Conservation (phyloP, 2,888 invertebrate species). For the Zaprionus lineosus region DNA sequence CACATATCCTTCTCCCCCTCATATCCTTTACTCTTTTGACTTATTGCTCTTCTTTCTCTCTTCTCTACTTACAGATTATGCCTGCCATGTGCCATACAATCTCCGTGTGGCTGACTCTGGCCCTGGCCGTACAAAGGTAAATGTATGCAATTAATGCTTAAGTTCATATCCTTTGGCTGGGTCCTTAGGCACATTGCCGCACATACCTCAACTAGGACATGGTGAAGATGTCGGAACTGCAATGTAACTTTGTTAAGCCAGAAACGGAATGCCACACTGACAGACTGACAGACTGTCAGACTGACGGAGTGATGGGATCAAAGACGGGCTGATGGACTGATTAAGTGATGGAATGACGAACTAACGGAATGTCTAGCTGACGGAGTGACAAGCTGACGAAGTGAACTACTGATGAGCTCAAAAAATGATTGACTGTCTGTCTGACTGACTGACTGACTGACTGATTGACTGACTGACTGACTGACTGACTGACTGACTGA, state of each 20-base stretch:
- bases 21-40: no score
- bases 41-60: slow-evolving; percentile 5
- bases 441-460: slow-evolving; percentile 15
- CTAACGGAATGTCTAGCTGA: no score
- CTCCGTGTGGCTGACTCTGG: slow-evolving; percentile 95
- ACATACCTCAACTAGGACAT: not conserved
- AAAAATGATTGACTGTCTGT: slow-evolving; percentile 11
- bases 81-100: slow-evolving; percentile 96
- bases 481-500: no score
- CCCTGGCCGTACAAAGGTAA: slow-evolving; percentile 92
- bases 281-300: not conserved
- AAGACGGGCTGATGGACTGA: no score
- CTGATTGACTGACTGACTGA: not conserved
- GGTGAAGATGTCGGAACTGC: not conserved
- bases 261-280: not conserved
- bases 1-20: no score
- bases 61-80: slow-evolving; percentile 82
- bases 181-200: no score
- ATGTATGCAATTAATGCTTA: slow-evolving; percentile 46
- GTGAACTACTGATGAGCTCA: no score
- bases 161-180: no score
- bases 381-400: not conserved
- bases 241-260: not conserved
- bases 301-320: slow-evolving; percentile 12
- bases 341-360: no score